These are phyloP conservation scores for Ceraclea dissimilis DNA, from an alignment of 2,888 invertebrate species.

Conservation along the genomic window DNA sequence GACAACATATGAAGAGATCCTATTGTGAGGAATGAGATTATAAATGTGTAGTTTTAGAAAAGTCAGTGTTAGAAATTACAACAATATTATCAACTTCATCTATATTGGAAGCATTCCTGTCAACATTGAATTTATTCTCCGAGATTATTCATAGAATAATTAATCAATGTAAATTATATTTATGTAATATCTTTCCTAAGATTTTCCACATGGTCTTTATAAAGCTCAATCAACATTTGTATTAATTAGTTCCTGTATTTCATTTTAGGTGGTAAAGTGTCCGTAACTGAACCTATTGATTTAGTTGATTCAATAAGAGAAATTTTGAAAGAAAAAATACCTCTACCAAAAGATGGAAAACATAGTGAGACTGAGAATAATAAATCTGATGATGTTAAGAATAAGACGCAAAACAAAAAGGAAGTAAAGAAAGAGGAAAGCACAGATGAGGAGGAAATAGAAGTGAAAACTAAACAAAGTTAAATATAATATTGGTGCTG, in stretches of 20 bases:
- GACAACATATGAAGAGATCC: no score
- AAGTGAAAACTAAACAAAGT: slow-evolving; percentile 19
- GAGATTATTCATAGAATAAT: no score
- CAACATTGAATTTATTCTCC: no score
- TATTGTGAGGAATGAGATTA: no score
- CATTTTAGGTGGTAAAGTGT: slow-evolving; percentile 56
- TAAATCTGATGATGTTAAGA: neutral
- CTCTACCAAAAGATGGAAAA: slow-evolving; percentile 30
- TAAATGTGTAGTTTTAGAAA: no score
- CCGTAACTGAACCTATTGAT: slow-evolving; percentile 50
- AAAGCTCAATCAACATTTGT: neutral
- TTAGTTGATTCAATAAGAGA: slow-evolving; percentile 54
- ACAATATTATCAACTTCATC: no score
- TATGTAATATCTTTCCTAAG: no score
- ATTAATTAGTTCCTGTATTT: neutral
- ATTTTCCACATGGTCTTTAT: no score
- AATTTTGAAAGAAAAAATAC: slow-evolving; percentile 49
- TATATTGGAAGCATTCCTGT: no score
- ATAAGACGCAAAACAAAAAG: neutral
- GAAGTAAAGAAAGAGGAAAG: slow-evolving; percentile 3
- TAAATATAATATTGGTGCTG: slow-evolving; percentile 24
- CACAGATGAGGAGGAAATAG: slow-evolving; percentile 15
- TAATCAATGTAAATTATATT: no score
- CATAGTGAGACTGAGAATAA: neutral
- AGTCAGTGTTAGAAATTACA: no score